These are phyloP conservation scores for Seira ritae DNA, from an alignment of 2,888 invertebrate species.

Conservation along the genomic window DNA sequence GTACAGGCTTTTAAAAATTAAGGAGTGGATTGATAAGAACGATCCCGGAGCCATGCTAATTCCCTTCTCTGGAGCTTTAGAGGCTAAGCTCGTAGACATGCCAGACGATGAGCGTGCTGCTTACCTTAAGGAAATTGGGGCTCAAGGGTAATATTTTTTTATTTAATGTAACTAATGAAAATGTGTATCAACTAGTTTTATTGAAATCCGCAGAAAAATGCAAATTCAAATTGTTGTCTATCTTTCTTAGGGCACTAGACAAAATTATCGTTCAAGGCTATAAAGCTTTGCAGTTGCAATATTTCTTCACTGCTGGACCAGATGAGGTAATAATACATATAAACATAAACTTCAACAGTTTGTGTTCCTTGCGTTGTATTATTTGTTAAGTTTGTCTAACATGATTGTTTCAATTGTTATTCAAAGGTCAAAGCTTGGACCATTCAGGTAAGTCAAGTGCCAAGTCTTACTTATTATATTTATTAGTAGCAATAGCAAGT, in stretches of 20 bases:
- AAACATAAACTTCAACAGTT: not conserved
- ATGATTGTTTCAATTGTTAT: too few relatives aligned
- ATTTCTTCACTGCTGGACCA: slow-evolving; percentile 98
- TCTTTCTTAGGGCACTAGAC: slow-evolving; percentile 85
- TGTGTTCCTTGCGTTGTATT: not conserved
- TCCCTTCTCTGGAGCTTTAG: slow-evolving; percentile 96
- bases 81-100: slow-evolving; percentile 91
- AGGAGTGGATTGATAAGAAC: slow-evolving; percentile 98
- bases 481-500: too few relatives aligned
- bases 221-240: slow-evolving; percentile 9
- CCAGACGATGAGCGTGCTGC: slow-evolving; percentile 85
- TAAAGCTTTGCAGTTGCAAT: slow-evolving; percentile 95
- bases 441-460: slow-evolving; percentile 86
- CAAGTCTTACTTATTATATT: not conserved
- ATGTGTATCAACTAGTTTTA: slow-evolving; percentile 30
- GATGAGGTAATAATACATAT: slow-evolving; percentile 83
- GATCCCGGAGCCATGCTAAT: slow-evolving; percentile 96
- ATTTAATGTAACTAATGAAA: not conserved
- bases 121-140: slow-evolving; percentile 88
- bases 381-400: not conserved
- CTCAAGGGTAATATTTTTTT: slow-evolving; percentile 82
- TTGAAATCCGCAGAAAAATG: not conserved
- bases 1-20: slow-evolving; percentile 92
- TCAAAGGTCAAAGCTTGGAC: slow-evolving; percentile 98
- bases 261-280: slow-evolving; percentile 99